A percentile compares a stretch with the other conserved stretches of the same genome.
phyloP scores from a whole-genome alignment of 1,140 invertebrate genomes.

The Papilio polyxenes region DNA sequence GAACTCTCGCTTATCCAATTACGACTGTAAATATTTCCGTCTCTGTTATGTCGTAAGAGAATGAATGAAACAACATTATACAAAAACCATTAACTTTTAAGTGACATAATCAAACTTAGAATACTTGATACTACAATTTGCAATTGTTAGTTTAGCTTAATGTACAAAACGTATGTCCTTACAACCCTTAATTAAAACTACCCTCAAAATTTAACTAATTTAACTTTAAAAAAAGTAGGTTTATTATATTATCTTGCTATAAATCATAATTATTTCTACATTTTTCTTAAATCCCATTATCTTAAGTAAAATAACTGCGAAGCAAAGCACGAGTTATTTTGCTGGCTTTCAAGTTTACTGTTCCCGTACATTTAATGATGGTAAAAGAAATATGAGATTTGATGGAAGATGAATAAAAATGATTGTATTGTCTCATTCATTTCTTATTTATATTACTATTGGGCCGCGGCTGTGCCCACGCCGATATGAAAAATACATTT shows the following conservation, averaged over 20 bases:
- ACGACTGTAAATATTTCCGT: too few species aligned
- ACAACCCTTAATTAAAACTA: not conserved
- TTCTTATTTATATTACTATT: not conserved
- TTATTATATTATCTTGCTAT: too few species aligned
- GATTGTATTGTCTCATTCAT: conserved; percentile 22
- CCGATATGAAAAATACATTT: not conserved
- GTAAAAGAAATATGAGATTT: conserved; percentile 28
- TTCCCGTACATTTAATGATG: conserved; percentile 35
- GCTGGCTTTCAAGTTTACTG: conserved; percentile 42
- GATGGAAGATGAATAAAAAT: conserved; percentile 32
- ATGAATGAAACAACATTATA: too few species aligned
- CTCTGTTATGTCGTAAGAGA: too few species aligned
- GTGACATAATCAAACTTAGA: conserved; percentile 30
- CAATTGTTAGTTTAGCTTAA: conserved; percentile 30
- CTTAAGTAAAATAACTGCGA: conserved; percentile 45
- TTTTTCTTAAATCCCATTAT: conserved; percentile 19
- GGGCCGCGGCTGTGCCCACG: too few species aligned
- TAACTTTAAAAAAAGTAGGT: conserved; percentile 29
- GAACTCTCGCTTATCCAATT: too few species aligned
- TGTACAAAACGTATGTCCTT: conserved; percentile 10
- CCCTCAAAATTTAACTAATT: not conserved
- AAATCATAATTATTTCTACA: not conserved
- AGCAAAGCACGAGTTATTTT: conserved; percentile 51
- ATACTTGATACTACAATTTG: conserved; percentile 24
- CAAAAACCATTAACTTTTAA: not conserved